Percentiles rank a stretch among this genome's conserved stretches.
phyloP scores from a whole-genome alignment of 2,113 vertebrate genomes.

The Dasyprocta punctata region DNA sequence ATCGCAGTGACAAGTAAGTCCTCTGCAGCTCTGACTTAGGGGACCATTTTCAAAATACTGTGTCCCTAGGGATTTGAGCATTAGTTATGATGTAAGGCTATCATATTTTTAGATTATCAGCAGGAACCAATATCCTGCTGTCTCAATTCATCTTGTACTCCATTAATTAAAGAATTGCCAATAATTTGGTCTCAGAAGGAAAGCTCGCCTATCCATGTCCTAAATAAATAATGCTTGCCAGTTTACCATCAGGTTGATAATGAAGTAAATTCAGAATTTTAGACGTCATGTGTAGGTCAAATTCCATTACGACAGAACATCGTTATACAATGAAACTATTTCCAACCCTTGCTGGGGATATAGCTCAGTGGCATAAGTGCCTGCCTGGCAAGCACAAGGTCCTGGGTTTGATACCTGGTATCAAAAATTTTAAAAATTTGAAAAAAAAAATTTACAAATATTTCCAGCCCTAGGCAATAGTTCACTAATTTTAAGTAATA shows the following conservation, averaged over 20 bases:
- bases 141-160: slow-evolving; percentile 62
- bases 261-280: slow-evolving; percentile 53
- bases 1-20: background rate
- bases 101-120: slow-evolving; percentile 39
- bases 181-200: slow-evolving; percentile 67
- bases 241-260: slow-evolving; percentile 17
- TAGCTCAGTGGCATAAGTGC: too few relatives aligned
- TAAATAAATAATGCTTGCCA: slow-evolving; percentile 61
- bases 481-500: slow-evolving; percentile 49
- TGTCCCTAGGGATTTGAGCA: slow-evolving; percentile 27
- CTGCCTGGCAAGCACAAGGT: too few relatives aligned
- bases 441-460: slow-evolving; percentile 39
- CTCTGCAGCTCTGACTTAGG: background rate
- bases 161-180: slow-evolving; percentile 73
- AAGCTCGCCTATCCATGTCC: slow-evolving; percentile 23
- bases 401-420: too few relatives aligned
- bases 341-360: too few relatives aligned
- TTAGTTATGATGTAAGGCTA: slow-evolving; percentile 49
- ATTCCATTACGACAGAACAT: slow-evolving; percentile 52
- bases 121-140: slow-evolving; percentile 43
- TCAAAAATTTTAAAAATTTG: too few relatives aligned
- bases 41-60: slow-evolving; percentile 12
- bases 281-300: slow-evolving; percentile 51
- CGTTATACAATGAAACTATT: slow-evolving; percentile 31
- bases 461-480: slow-evolving; percentile 28